Evolutionary conservation across 1,140 invertebrate genomes (phyloP).

Genomic region (Drosophila pectinifera): DNA sequence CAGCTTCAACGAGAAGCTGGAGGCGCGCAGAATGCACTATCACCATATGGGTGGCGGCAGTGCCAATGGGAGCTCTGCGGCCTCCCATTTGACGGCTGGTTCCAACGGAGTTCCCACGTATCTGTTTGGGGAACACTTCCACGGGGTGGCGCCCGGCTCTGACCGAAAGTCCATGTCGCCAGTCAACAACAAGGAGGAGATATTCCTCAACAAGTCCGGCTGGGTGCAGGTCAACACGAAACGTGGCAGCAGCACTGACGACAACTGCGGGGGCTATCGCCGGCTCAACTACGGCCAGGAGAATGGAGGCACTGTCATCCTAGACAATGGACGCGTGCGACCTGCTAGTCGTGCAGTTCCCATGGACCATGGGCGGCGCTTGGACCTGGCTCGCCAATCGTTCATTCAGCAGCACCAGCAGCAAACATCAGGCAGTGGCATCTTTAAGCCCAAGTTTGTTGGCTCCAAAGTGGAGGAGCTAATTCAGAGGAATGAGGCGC

Average conservation of each 20-base stretch:
- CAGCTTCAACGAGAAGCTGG: constrained; percentile 83
- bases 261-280: constrained; percentile 45
- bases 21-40: constrained; percentile 82
- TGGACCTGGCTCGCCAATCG: constrained; percentile 50
- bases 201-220: constrained; percentile 83
- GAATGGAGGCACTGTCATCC: constrained; percentile 26
- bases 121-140: constrained; percentile 78
- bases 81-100: constrained; percentile 14
- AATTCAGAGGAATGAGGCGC: constrained; percentile 77
- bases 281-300: constrained; percentile 55
- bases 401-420: constrained; percentile 57
- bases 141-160: constrained; percentile 25
- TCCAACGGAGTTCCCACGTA: constrained; percentile 70
- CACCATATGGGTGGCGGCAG: constrained; percentile 67
- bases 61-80: constrained; percentile 18
- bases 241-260: constrained; percentile 36
- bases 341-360: constrained; percentile 41
- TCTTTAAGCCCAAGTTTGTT: constrained; percentile 62
- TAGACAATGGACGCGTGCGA: constrained; percentile 26
- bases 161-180: constrained; percentile 57
- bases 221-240: constrained; percentile 84
- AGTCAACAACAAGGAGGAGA: constrained; percentile 72
- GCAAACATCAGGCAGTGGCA: constrained; percentile 21
- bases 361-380: constrained; percentile 54
- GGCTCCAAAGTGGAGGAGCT: constrained; percentile 82